These are phyloP conservation scores for Phengaris alcon DNA, from an alignment of 2,888 invertebrate species.

Conservation along the genomic window DNA sequence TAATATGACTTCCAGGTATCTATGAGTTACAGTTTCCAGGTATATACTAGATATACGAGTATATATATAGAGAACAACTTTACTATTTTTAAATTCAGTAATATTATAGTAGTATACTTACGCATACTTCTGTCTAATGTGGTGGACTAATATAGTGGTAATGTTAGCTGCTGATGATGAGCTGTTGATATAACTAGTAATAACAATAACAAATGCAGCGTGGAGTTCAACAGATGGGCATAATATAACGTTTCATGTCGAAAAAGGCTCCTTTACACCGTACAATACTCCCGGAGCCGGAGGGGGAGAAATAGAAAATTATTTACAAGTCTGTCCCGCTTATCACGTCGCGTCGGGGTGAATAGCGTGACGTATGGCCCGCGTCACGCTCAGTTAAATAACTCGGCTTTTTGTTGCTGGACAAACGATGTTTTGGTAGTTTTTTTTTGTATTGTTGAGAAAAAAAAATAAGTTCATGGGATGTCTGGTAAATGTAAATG, in stretches of 20 bases:
- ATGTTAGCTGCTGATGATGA: background rate
- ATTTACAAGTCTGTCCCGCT: conserved; percentile 40
- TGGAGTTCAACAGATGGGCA: conserved; percentile 18
- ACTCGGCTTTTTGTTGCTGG: conserved; percentile 49
- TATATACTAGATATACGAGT: too few relatives aligned
- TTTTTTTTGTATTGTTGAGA: background rate
- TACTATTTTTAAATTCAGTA: too few relatives aligned
- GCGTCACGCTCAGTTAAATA: conserved; percentile 61
- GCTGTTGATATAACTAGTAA: background rate
- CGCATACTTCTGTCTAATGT: too few relatives aligned
- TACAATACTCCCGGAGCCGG: background rate
- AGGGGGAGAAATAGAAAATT: conserved; percentile 30
- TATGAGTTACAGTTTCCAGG: too few relatives aligned
- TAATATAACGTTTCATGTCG: conserved; percentile 3
- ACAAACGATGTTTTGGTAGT: conserved; percentile 36
- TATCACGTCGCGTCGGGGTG: conserved; percentile 58
- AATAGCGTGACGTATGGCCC: conserved; percentile 64
- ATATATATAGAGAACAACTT: too few relatives aligned
- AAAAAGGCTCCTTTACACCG: background rate
- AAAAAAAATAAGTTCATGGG: background rate
- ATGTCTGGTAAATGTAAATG: too few relatives aligned
- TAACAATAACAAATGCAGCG: conserved; percentile 2
- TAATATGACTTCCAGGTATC: too few relatives aligned
- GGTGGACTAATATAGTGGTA: background rate
- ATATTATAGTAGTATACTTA: too few relatives aligned